phyloP scores from a whole-genome alignment of 2,888 invertebrate genomes.

The Temnothorax unifasciatus region DNA sequence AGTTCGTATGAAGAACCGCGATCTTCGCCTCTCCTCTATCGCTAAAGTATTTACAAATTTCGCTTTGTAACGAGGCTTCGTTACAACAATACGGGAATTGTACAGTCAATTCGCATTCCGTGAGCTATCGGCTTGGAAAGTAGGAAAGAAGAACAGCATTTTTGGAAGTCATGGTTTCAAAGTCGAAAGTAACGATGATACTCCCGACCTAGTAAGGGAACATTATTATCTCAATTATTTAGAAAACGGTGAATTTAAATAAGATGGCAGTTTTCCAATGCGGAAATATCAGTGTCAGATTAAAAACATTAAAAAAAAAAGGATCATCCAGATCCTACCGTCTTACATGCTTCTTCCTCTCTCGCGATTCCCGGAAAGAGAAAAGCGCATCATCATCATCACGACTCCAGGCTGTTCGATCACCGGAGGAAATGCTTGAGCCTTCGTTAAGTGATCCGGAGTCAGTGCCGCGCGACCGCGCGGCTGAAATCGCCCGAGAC shows the following conservation, averaged over 20 bases:
- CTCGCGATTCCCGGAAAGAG: constrained; percentile 17
- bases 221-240: neutral
- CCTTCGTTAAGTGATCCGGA: constrained; percentile 29
- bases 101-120: constrained; percentile 64
- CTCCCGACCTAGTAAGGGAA: neutral
- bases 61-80: constrained; percentile 66
- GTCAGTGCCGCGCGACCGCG: constrained; percentile 35
- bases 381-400: constrained; percentile 35
- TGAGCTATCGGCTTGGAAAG: constrained; percentile 50
- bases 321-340: neutral
- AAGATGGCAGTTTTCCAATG: neutral
- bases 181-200: constrained; percentile 7
- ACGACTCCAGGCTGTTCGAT: constrained; percentile 6
- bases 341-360: neutral
- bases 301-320: neutral
- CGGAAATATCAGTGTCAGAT: neutral
- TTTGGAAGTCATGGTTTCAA: neutral
- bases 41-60: constrained; percentile 63
- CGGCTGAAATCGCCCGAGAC: constrained; percentile 54
- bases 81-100: constrained; percentile 68
- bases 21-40: constrained; percentile 49
- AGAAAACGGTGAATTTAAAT: neutral
- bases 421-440: constrained; percentile 21
- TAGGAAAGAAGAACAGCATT: neutral
- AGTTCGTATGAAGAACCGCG: constrained; percentile 64